phyloP scores from a whole-genome alignment of 2,888 invertebrate species.

The Spilarctia lutea region DNA sequence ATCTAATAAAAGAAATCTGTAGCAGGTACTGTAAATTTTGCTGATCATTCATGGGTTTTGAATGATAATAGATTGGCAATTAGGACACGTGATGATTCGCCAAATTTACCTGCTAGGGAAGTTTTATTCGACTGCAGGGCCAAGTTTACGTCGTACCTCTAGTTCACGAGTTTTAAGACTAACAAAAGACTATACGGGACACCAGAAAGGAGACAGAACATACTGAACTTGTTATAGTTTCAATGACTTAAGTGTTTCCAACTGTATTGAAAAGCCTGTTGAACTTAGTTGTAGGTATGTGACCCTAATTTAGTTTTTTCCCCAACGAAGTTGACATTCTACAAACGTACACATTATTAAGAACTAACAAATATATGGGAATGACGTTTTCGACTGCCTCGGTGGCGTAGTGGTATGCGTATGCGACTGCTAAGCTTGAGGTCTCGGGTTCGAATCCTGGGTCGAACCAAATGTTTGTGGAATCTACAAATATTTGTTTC shows the following conservation, averaged over 20 bases:
- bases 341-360: no score
- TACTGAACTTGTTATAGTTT: neutral
- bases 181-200: neutral
- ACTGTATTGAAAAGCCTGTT: neutral
- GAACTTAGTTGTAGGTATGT: neutral
- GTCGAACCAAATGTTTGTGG: no score
- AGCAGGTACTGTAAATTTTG: neutral
- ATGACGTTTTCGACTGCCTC: no score
- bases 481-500: no score
- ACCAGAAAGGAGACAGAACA: neutral
- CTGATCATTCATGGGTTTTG: neutral
- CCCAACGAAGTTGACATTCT: no score
- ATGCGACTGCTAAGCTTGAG: no score
- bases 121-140: neutral
- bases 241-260: neutral
- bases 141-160: neutral
- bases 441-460: no score
- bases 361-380: no score
- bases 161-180: neutral
- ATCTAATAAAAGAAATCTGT: neutral
- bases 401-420: no score
- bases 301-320: neutral
- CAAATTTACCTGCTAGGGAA: neutral
- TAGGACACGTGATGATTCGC: neutral
- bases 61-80: neutral